Percentiles rank a stretch among this genome's conserved stretches.
phyloP scores from a whole-genome alignment of 2,113 vertebrate genomes.

The Chamaetylas fuelleborni region DNA sequence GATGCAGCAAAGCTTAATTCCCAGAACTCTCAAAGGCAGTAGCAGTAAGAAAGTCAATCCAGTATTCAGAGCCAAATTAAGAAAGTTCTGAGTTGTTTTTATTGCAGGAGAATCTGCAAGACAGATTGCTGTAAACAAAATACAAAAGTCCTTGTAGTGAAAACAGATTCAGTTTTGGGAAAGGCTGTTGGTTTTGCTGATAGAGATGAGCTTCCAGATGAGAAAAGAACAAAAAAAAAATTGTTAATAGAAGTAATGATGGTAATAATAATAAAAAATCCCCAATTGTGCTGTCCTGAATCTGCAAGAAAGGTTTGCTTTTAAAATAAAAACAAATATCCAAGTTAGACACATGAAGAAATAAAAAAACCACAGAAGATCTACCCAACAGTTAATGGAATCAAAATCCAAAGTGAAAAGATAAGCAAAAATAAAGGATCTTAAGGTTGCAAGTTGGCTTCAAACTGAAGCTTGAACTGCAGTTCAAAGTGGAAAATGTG shows the following conservation, averaged over 20 bases:
- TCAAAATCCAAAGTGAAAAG: neutral
- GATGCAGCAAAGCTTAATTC: neutral
- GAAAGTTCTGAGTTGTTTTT: neutral
- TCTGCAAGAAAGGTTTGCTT: neutral
- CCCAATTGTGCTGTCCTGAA: neutral
- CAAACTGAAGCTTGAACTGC: neutral
- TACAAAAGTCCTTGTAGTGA: neutral
- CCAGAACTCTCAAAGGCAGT: neutral
- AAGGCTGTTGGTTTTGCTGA: neutral
- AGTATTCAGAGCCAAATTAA: neutral
- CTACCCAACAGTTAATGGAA: neutral
- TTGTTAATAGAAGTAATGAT: neutral
- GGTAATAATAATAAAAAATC: neutral
- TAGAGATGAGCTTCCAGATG: neutral
- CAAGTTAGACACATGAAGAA: neutral
- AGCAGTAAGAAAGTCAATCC: neutral
- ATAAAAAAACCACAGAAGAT: neutral
- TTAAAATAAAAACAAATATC: neutral
- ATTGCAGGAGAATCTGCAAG: neutral
- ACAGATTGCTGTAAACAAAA: neutral
- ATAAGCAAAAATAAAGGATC: neutral
- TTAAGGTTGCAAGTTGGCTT: neutral
- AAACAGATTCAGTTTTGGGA: neutral
- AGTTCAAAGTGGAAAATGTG: slow-evolving; percentile 25
- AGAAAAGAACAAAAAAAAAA: neutral